phyloP scores from a whole-genome alignment of 1,140 invertebrate genomes.

The Drosophila oshimai region DNA sequence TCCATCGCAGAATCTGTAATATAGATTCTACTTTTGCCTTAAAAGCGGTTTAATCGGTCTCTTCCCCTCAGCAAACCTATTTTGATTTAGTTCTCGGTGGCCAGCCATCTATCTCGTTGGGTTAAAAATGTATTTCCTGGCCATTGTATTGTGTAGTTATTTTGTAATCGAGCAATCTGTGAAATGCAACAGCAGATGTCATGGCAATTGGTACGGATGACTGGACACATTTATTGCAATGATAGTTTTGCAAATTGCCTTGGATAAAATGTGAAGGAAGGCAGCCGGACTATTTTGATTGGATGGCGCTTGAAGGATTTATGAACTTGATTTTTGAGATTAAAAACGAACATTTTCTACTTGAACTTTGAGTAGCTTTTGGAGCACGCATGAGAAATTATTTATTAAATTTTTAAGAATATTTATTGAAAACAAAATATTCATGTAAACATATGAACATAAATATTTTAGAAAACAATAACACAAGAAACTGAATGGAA shows the following conservation, averaged over 20 bases:
- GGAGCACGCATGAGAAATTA: neutral
- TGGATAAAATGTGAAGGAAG: no score
- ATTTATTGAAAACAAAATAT: neutral
- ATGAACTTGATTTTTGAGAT: constrained; percentile 11
- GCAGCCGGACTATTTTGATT: neutral
- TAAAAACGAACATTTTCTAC: neutral
- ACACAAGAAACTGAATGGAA: no score
- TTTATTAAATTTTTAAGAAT: neutral
- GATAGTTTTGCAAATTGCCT: constrained; percentile 19
- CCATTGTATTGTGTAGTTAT: constrained; percentile 8
- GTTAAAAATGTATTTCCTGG: constrained; percentile 11
- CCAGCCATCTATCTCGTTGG: constrained; percentile 20
- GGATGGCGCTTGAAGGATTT: constrained; percentile 12
- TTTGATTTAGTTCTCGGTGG: constrained; percentile 36
- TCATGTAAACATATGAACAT: neutral
- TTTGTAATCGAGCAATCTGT: constrained; percentile 38
- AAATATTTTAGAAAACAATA: neutral
- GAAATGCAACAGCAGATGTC: constrained; percentile 36
- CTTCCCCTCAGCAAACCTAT: neutral
- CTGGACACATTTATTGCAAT: constrained; percentile 26
- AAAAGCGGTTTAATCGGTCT: constrained; percentile 36
- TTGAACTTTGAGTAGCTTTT: no score
- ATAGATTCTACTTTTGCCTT: neutral
- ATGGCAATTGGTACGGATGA: constrained; percentile 7
- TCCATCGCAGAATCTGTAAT: neutral